Base-by-base conservation (phyloP, 2,888 invertebrate species). In the Mellilla xanthometata region DNA sequence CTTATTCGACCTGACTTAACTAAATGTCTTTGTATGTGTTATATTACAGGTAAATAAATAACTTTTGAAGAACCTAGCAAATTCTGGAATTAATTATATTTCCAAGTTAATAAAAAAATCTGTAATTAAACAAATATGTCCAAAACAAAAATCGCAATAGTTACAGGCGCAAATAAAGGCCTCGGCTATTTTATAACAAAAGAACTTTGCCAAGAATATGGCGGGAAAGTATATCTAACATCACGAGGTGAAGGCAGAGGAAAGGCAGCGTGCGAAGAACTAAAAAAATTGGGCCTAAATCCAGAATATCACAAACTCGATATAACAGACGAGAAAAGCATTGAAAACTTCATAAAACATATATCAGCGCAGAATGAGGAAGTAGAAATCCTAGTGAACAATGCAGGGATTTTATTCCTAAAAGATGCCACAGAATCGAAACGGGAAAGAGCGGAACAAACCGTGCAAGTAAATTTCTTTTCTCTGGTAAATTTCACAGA, bases 161-260 rank as follows among this genome's bases (percentile, higher is more conserved):
- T 95, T 22, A 94, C 94, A 2, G 95, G 94, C n/a, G 86, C 91
- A 3, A 95, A 95, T 68, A 94, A 94, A 77, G 95, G 95, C 0
- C 91, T 95, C 33, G 95, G 95, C 3, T 93, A 86, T 61, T 92
- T 90, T 1, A 92, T 94, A 54, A 93, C 93, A 0, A 92, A 92
- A 76, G 91, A 87, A 0, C 77, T 95, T 1, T 94, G 94, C 65
- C 76, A 92, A 54, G 85, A 91, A 67, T 94, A 91, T 64, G 68
- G 92, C 52, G 95, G 94, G 1, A 83, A 80, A 44, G 94, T 95
- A 1, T 94, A 93, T 70, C 74, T 95, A 32, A 95, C 95, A 34
- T 91, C 94, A 0, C 82, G 95, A 60, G 91, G 94, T 68, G 63
- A 71, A 45, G 52, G 58, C 1, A 82, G 92, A 58, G 95, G 95